These are phyloP conservation scores for Oreochromis aureus DNA, from an alignment of 2,113 vertebrate genomes.

Conservation along the genomic window DNA sequence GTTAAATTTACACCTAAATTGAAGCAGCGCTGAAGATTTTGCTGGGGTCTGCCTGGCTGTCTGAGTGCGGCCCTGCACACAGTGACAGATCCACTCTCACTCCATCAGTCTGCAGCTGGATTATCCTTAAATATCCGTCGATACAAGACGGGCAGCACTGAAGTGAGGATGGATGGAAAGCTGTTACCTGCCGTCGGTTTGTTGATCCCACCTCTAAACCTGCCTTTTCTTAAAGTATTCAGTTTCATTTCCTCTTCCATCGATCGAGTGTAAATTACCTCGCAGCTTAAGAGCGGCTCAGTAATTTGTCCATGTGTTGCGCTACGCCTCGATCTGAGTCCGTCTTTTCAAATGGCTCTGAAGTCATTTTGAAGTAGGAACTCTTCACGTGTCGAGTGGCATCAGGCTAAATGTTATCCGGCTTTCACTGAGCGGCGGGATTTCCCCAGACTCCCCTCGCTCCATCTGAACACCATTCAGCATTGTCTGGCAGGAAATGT, in stretches of 20 bases:
- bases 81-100: neutral
- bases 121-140: neutral
- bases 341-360: neutral
- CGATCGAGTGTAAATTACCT: neutral
- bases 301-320: neutral
- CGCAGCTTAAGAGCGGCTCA: neutral
- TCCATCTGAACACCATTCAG: neutral
- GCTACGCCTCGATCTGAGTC: neutral
- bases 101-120: neutral
- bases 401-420: constrained; percentile 10
- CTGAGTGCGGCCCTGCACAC: neutral
- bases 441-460: neutral
- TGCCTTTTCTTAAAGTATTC: neutral
- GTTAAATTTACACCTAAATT: rapidly evolving
- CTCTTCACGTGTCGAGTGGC: neutral
- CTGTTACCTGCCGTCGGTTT: neutral
- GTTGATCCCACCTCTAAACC: neutral
- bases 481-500: constrained; percentile 6
- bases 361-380: neutral
- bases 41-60: neutral
- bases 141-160: neutral
- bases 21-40: neutral
- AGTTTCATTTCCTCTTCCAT: neutral
- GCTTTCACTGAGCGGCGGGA: neutral
- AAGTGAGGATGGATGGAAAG: neutral